A percentile compares a stretch with the other conserved stretches of the same genome.
Evolutionary conservation across 2,888 invertebrate genomes (phyloP).

Genomic region (Carterocephalus palaemon): DNA sequence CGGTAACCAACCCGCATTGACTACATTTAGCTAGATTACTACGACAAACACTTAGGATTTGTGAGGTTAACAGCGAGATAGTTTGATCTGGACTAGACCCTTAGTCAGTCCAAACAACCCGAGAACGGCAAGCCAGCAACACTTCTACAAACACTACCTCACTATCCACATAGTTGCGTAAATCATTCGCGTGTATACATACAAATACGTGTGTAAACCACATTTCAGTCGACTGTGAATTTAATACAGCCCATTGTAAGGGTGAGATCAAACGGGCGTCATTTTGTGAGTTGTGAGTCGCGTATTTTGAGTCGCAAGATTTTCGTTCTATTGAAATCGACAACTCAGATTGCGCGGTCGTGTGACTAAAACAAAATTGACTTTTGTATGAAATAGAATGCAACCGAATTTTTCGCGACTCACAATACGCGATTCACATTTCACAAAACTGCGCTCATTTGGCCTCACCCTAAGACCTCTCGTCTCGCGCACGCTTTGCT

Average conservation of each 20-base stretch:
- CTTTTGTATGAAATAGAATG: too few relatives aligned
- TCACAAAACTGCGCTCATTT: too few relatives aligned
- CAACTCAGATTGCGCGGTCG: too few relatives aligned
- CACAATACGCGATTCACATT: too few relatives aligned
- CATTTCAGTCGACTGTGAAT: constrained; percentile 42
- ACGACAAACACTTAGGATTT: neutral
- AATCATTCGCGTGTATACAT: constrained; percentile 43
- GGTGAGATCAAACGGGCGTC: too few relatives aligned
- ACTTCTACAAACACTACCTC: constrained; percentile 44
- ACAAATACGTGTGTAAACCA: constrained; percentile 31
- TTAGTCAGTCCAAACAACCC: neutral
- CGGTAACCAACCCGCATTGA: too few relatives aligned
- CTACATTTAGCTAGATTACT: too few relatives aligned
- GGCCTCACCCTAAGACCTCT: neutral
- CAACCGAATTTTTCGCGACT: too few relatives aligned
- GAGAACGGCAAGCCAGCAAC: neutral
- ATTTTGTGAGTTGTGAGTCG: too few relatives aligned
- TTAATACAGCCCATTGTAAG: constrained; percentile 37
- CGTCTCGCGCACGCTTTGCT: constrained; percentile 1
- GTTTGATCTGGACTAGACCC: neutral
- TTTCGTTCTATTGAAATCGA: too few relatives aligned
- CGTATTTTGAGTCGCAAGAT: too few relatives aligned
- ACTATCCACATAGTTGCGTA: constrained; percentile 35
- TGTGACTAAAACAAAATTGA: too few relatives aligned
- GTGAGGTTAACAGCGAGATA: neutral